phyloP scores from a whole-genome alignment of 2,888 invertebrate genomes.

The Erebia ligea region DNA sequence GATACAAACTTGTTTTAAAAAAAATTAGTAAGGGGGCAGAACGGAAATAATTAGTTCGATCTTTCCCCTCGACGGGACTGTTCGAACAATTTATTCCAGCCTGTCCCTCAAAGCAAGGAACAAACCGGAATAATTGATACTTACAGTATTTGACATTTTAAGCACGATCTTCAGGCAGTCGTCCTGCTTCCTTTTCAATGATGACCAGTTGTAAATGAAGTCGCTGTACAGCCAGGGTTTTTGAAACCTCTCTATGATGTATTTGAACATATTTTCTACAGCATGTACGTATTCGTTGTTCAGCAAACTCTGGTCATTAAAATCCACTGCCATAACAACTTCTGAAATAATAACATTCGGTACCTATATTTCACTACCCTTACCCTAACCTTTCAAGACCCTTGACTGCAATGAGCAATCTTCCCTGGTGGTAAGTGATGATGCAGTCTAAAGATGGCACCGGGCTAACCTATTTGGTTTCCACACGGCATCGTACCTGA shows the following conservation, averaged over 20 bases:
- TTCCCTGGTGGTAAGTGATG: no score
- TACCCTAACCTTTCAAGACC: no score
- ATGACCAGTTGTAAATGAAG: conserved; percentile 56
- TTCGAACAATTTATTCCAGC: no score
- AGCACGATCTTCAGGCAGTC: conserved; percentile 60
- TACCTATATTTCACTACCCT: background rate
- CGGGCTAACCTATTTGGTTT: no score
- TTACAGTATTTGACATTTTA: conserved; percentile 64
- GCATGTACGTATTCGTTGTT: conserved; percentile 64
- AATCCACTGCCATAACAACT: conserved; percentile 66
- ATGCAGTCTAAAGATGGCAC: no score
- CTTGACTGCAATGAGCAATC: no score
- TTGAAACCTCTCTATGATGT: conserved; percentile 62
- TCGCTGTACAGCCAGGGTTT: conserved; percentile 63
- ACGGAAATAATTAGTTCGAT: no score
- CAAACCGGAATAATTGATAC: conserved; percentile 1
- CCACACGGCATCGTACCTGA: no score
- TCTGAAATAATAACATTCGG: conserved; percentile 47
- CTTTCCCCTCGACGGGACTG: no score
- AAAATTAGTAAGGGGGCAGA: no score
- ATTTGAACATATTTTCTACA: conserved; percentile 58
- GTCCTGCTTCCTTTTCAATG: conserved; percentile 61
- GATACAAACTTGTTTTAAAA: no score
- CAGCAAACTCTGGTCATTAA: conserved; percentile 55
- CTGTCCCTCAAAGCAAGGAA: no score